Percentiles rank a stretch among this genome's conserved stretches.
Evolutionary conservation across 2,797 vertebrate species (phyloP).

Genomic region (Delichon dasypus): DNA sequence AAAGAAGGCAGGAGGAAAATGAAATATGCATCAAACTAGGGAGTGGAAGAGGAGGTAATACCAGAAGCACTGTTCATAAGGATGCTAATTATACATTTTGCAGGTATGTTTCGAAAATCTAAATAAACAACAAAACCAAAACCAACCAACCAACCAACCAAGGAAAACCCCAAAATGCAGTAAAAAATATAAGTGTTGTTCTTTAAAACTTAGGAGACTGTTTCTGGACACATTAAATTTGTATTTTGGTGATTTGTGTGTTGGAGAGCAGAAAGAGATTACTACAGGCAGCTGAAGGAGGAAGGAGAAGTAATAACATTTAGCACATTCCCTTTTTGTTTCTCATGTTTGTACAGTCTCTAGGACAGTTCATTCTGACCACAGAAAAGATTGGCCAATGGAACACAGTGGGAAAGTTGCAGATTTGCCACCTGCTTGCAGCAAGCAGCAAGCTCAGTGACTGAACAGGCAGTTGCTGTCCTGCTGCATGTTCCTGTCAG

Average conservation of each 20-base stretch:
- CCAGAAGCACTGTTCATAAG: background rate
- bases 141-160: background rate
- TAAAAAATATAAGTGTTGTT: background rate
- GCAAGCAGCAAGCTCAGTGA: background rate
- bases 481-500: background rate
- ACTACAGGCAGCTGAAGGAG: background rate
- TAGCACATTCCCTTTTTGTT: background rate
- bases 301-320: background rate
- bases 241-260: background rate
- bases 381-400: background rate
- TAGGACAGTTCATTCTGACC: background rate
- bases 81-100: background rate
- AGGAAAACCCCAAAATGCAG: background rate
- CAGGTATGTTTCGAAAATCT: background rate
- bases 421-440: background rate
- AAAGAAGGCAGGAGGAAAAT: background rate
- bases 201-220: background rate
- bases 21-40: background rate
- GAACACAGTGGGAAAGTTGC: background rate
- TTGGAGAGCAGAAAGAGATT: background rate
- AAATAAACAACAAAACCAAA: background rate
- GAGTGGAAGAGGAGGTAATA: background rate
- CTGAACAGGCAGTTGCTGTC: no score
- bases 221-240: background rate
- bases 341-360: background rate